Conservation (phyloP, 2,797 vertebrate genomes). For the Heterohyrax brucei region DNA sequence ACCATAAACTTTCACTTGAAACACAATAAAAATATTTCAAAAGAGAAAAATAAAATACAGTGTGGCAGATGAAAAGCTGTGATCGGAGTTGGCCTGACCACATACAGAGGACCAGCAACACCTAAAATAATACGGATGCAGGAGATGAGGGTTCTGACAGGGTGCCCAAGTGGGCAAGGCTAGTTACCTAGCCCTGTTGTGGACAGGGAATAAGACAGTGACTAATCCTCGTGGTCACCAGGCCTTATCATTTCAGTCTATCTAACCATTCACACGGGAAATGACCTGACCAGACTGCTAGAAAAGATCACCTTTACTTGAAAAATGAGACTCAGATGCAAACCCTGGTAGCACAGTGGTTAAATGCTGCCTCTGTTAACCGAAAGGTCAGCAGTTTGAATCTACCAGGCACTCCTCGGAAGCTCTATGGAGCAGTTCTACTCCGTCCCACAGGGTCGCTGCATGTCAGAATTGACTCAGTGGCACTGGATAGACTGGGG, state of each 20-base stretch:
- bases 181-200: neutral
- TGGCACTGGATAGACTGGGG: no score
- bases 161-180: neutral
- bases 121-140: neutral
- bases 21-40: no score
- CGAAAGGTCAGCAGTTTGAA: no score
- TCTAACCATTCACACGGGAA: neutral
- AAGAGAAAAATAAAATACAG: neutral
- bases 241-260: neutral
- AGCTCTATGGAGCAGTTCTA: no score
- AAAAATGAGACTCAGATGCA: neutral
- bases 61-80: slow-evolving; percentile 7
- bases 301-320: slow-evolving; percentile 43
- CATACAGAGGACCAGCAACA: neutral
- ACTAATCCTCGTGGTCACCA: neutral
- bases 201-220: neutral
- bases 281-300: neutral
- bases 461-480: no score
- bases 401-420: no score
- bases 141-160: neutral
- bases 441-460: no score
- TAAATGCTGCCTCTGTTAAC: no score
- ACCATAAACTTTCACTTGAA: no score
- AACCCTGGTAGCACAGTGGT: no score
- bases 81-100: neutral